A percentile compares a stretch with the other conserved stretches of the same genome.
These are phyloP conservation scores for Cyclargus thomasi DNA, from an alignment of 1,140 invertebrate genomes.

Conservation along the genomic window DNA sequence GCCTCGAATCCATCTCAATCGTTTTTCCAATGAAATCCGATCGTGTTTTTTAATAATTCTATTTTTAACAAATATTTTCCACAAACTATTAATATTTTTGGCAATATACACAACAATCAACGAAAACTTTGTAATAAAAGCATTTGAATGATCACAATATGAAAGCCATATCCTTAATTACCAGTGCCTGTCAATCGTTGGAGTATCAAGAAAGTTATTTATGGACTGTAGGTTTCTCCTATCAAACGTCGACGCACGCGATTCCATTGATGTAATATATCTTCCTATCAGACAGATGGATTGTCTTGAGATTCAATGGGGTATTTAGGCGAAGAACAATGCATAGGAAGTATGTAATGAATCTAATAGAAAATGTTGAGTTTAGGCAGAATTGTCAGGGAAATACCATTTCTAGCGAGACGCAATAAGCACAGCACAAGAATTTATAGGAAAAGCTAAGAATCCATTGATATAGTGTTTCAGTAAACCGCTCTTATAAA, in stretches of 20 bases:
- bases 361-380: neutral
- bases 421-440: neutral
- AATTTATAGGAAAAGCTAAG: neutral
- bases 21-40: too few relatives aligned
- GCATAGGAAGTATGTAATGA: neutral
- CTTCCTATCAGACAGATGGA: neutral
- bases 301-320: neutral
- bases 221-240: neutral
- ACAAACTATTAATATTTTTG: too few relatives aligned
- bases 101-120: too few relatives aligned
- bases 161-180: conserved; percentile 1
- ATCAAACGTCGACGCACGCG: neutral
- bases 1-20: too few relatives aligned
- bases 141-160: neutral
- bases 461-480: neutral
- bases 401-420: neutral
- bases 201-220: neutral
- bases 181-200: neutral
- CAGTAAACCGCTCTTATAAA: neutral
- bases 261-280: neutral
- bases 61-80: too few relatives aligned
- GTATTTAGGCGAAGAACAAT: neutral
- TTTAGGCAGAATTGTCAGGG: neutral
- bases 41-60: too few relatives aligned
- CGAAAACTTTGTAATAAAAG: neutral